Percentiles rank a stretch among this genome's conserved stretches.
Evolutionary conservation across 2,797 vertebrate genomes (phyloP).

Genomic region (Epinephelus awoara): DNA sequence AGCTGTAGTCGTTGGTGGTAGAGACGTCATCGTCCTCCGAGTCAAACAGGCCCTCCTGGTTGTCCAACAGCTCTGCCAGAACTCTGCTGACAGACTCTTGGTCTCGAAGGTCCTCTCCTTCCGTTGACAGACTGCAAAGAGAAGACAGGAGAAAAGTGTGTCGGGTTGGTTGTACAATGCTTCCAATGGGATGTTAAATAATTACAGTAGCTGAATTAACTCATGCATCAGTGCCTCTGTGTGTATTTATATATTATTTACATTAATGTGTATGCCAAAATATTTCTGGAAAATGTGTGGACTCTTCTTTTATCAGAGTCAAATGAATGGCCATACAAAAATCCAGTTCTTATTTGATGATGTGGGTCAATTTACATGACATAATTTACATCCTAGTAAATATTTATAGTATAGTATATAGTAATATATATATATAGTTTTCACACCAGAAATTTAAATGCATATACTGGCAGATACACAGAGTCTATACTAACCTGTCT

Average conservation of each 20-base stretch:
- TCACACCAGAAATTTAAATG: not conserved
- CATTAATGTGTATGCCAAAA: not conserved
- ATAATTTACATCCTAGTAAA: not conserved
- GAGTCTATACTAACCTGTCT: not conserved
- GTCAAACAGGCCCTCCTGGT: slow-evolving; percentile 96
- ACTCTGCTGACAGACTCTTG: slow-evolving; percentile 95
- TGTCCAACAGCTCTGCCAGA: slow-evolving; percentile 95
- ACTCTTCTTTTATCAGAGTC: too few species aligned
- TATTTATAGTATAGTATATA: not conserved
- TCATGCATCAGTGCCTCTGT: not conserved
- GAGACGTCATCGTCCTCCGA: slow-evolving; percentile 97
- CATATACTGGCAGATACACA: not conserved
- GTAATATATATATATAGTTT: not conserved
- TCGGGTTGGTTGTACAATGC: slow-evolving; percentile 1
- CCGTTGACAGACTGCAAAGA: slow-evolving; percentile 90
- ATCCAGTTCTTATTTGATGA: not conserved
- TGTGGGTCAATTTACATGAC: too few species aligned
- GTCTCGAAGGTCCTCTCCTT: slow-evolving; percentile 94
- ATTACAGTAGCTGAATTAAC: slow-evolving; percentile 3
- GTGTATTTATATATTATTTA: not conserved
- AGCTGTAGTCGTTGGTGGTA: slow-evolving; percentile 96
- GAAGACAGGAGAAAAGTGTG: not conserved
- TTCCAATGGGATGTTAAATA: not conserved
- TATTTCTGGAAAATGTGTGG: too few species aligned
- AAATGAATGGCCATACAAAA: too few species aligned